phyloP scores from a whole-genome alignment of 2,888 invertebrate species.

The Drosophila gaucha region DNA sequence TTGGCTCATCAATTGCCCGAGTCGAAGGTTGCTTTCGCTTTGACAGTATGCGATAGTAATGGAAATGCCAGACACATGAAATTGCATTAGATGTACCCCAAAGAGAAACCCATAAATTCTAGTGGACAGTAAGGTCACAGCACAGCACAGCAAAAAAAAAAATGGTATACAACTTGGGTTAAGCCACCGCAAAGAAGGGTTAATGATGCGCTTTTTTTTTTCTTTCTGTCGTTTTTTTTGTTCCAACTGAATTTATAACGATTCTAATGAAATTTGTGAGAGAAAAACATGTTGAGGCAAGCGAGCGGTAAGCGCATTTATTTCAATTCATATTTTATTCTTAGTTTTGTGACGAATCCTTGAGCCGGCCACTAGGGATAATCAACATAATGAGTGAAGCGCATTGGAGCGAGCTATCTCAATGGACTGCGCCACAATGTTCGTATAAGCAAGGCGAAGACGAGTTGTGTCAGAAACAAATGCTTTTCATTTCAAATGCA shows the following conservation, averaged over 20 bases:
- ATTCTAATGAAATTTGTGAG: constrained; percentile 66
- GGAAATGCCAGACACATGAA: constrained; percentile 64
- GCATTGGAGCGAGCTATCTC: constrained; percentile 73
- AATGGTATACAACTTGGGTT: constrained; percentile 53
- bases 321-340: constrained; percentile 75
- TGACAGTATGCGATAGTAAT: constrained; percentile 45
- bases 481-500: constrained; percentile 81
- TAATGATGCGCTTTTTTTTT: constrained; percentile 63
- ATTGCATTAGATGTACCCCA: constrained; percentile 73
- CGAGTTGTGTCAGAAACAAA: constrained; percentile 82
- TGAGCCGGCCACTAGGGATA: constrained; percentile 71
- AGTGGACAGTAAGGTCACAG: constrained; percentile 51
- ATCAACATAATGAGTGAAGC: constrained; percentile 78
- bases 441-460: constrained; percentile 44
- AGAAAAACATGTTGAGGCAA: constrained; percentile 7
- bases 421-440: constrained; percentile 55
- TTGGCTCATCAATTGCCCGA: constrained; percentile 75
- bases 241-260: constrained; percentile 64
- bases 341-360: constrained; percentile 53
- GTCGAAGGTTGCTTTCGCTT: constrained; percentile 33
- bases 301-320: constrained; percentile 68
- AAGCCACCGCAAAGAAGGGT: constrained; percentile 70
- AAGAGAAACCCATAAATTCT: constrained; percentile 62
- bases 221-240: constrained; percentile 10
- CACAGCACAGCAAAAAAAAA: constrained; percentile 19